Conservation (phyloP, 2,797 vertebrate species). For the Aeoliscus strigatus region DNA sequence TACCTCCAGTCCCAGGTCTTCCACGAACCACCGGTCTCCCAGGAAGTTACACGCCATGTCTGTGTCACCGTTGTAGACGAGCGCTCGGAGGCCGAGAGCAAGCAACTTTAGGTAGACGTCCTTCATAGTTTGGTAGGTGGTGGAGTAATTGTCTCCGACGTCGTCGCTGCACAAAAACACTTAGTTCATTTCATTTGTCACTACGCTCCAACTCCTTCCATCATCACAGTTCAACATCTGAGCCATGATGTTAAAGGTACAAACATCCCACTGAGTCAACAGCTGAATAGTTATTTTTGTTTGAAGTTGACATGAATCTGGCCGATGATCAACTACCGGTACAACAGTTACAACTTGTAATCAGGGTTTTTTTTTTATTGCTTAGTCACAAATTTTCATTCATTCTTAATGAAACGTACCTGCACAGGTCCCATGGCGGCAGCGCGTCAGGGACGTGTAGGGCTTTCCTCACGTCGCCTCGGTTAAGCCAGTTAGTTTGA, state of each 20-base stretch:
- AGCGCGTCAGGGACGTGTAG: conserved; percentile 71
- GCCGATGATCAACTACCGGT: no score
- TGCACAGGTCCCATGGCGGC: conserved; percentile 76
- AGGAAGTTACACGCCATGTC: conserved; percentile 83
- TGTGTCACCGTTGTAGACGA: conserved; percentile 80
- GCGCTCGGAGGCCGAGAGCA: conserved; percentile 57
- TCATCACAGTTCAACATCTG: no score
- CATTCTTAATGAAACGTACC: conserved; percentile 38
- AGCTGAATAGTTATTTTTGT: no score
- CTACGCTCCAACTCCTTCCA: no score
- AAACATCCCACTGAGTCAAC: no score
- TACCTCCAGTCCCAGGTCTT: conserved; percentile 69
- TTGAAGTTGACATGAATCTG: no score
- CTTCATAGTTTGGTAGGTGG: conserved; percentile 61
- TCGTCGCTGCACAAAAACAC: conserved; percentile 59
- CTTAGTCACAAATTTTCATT: no score
- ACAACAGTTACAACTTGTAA: no score
- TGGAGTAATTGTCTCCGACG: conserved; percentile 53
- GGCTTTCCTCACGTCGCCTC: conserved; percentile 73
- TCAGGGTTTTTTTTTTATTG: no score
- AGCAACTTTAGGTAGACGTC: conserved; percentile 72
- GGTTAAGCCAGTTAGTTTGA: conserved; percentile 73
- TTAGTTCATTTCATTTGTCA: no score
- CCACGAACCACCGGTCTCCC: conserved; percentile 80
- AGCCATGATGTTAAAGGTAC: no score